Evolutionary conservation across 2,113 vertebrate genomes (phyloP).

Genomic region (Garra rufa): DNA sequence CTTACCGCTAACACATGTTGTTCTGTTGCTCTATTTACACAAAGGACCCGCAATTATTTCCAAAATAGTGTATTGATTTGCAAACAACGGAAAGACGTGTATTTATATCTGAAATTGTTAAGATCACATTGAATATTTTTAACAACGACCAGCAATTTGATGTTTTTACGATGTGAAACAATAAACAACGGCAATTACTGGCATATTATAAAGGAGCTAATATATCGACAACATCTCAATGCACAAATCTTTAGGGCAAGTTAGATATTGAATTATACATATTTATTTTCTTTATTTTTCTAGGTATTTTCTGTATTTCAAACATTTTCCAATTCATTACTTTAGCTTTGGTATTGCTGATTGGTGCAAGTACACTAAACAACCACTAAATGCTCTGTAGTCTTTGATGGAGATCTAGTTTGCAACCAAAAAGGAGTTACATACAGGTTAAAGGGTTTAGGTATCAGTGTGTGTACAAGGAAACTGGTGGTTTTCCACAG

Average conservation of each 20-base stretch:
- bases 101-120: not conserved
- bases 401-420: constrained; percentile 40
- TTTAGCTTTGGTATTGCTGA: constrained; percentile 52
- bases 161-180: constrained; percentile 6
- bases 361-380: constrained; percentile 45
- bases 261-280: constrained; percentile 1
- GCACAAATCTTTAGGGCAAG: constrained; percentile 48
- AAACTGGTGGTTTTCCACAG: constrained; percentile 15
- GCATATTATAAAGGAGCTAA: constrained; percentile 39
- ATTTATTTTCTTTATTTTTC: constrained; percentile 24
- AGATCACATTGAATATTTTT: not conserved
- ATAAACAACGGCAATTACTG: constrained; percentile 5
- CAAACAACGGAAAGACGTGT: not conserved
- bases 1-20: constrained; percentile 6
- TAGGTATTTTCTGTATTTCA: constrained; percentile 28
- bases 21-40: constrained; percentile 9
- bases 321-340: constrained; percentile 23
- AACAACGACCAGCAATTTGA: not conserved
- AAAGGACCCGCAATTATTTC: not conserved
- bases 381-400: constrained; percentile 44
- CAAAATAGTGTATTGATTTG: not conserved
- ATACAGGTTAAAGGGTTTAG: constrained; percentile 13
- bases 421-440: constrained; percentile 29
- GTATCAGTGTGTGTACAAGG: constrained; percentile 1
- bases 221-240: constrained; percentile 42